phyloP scores from a whole-genome alignment of 2,113 vertebrate species.

The Mastomys natalensis region DNA sequence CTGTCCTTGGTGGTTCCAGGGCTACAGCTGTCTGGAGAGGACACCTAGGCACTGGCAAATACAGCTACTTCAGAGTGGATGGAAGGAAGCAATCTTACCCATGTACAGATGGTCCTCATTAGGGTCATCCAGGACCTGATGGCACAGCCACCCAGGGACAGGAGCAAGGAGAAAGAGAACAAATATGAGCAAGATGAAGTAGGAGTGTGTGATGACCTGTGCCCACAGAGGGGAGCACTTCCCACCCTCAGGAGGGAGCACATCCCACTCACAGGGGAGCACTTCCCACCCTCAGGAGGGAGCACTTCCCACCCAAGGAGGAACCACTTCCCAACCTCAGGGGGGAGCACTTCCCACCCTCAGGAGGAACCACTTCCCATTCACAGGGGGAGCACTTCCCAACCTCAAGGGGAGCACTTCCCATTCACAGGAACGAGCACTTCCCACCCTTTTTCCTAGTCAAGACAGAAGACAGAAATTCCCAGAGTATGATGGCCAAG shows the following conservation, averaged over 20 bases:
- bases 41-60: background rate
- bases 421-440: too few species aligned
- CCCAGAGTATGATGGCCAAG: background rate
- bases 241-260: background rate
- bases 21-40: background rate
- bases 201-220: too few species aligned
- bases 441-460: background rate
- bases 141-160: slow-evolving; percentile 64
- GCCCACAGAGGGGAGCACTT: background rate
- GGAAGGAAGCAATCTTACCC: slow-evolving; percentile 89
- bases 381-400: too few species aligned
- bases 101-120: slow-evolving; percentile 99
- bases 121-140: slow-evolving; percentile 98
- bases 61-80: accelerated
- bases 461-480: background rate
- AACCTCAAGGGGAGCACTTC: too few species aligned
- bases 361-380: too few species aligned
- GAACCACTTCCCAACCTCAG: too few species aligned
- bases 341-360: too few species aligned
- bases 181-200: background rate
- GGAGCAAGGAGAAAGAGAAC: slow-evolving; percentile 15
- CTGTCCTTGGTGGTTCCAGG: background rate
- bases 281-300: too few species aligned
- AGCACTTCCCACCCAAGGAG: too few species aligned
- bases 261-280: too few species aligned